Evolutionary conservation across 2,113 vertebrate species (phyloP).

Genomic region (Formicarius rufipectus): DNA sequence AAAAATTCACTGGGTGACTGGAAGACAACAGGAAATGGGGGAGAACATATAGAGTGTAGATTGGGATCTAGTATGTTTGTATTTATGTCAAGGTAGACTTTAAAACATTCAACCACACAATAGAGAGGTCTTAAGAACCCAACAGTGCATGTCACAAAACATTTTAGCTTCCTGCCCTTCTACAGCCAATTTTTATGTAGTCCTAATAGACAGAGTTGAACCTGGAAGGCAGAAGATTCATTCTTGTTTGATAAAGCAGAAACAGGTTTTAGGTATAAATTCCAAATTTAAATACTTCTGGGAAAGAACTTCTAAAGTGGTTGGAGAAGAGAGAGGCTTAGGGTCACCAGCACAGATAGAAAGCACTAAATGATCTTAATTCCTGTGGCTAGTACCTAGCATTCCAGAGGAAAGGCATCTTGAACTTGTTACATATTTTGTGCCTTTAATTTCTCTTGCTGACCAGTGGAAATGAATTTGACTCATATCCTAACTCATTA

Average conservation of each 20-base stretch:
- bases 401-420: not conserved
- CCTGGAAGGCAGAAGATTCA: not conserved
- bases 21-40: not conserved
- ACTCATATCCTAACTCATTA: not conserved
- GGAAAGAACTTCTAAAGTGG: not conserved
- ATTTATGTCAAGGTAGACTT: not conserved
- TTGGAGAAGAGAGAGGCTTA: not conserved
- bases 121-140: not conserved
- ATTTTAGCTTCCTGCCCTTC: not conserved
- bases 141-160: fast-evolving
- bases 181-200: not conserved
- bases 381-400: not conserved
- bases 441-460: not conserved
- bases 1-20: not conserved
- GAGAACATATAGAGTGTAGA: not conserved
- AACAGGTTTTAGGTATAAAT: not conserved
- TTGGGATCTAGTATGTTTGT: not conserved
- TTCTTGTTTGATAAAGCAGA: not conserved
- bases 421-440: not conserved
- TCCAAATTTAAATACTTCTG: not conserved
- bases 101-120: not conserved
- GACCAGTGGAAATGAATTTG: not conserved
- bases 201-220: not conserved
- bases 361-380: not conserved
- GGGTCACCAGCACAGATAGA: not conserved